A percentile compares a stretch with the other conserved stretches of the same genome.
These are phyloP conservation scores for Lucilia sericata DNA, from an alignment of 1,140 invertebrate species.

Conservation along the genomic window DNA sequence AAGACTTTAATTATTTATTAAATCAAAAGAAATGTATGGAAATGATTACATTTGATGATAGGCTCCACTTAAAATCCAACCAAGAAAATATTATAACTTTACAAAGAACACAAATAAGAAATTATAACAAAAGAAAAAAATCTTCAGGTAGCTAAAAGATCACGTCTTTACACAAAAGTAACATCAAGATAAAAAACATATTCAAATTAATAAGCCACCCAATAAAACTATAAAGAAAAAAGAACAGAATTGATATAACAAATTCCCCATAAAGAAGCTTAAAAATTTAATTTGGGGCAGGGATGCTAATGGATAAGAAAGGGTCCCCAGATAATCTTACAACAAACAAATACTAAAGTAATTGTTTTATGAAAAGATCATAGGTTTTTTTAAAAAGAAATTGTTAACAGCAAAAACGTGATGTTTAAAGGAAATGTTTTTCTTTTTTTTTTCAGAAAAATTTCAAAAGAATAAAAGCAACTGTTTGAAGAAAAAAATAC, in stretches of 20 bases:
- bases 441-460: too few relatives aligned
- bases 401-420: too few relatives aligned
- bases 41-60: neutral
- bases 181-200: neutral
- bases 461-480: too few relatives aligned
- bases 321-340: too few relatives aligned
- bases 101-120: neutral
- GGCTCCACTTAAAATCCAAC: neutral
- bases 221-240: neutral
- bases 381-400: too few relatives aligned
- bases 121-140: neutral
- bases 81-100: neutral
- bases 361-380: too few relatives aligned
- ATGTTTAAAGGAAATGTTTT: too few relatives aligned
- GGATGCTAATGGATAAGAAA: too few relatives aligned
- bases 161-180: neutral
- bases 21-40: neutral
- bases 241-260: neutral
- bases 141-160: neutral
- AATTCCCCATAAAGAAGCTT: neutral
- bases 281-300: neutral
- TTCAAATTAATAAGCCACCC: slow-evolving; percentile 5
- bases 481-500: neutral
- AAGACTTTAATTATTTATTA: neutral
- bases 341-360: too few relatives aligned